These are phyloP conservation scores for Elanus axillaris DNA, from an alignment of 2,113 vertebrate genomes.

Conservation along the genomic window DNA sequence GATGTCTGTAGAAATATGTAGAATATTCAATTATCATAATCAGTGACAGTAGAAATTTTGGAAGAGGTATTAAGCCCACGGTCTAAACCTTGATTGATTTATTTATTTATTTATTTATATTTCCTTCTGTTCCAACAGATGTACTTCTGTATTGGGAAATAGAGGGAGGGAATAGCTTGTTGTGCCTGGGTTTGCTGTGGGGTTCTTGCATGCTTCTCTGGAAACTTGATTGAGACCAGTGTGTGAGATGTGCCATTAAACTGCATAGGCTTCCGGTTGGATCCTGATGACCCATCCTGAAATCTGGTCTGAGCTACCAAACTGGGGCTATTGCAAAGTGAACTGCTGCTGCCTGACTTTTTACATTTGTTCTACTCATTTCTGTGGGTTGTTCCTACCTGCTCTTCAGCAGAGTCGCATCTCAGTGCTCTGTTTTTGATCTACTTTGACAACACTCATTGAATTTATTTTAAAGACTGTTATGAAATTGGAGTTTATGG, in stretches of 20 bases:
- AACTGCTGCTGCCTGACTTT: not conserved
- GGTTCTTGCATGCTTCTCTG: not conserved
- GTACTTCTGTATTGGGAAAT: not conserved
- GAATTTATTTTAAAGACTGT: not conserved
- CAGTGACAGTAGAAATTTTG: not conserved
- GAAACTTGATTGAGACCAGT: not conserved
- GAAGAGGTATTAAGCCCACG: constrained; percentile 2
- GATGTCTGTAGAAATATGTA: constrained; percentile 36
- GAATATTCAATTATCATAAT: constrained; percentile 28
- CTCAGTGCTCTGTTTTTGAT: not conserved
- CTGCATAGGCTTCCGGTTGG: not conserved
- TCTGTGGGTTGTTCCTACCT: not conserved
- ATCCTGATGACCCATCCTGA: not conserved
- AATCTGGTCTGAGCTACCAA: not conserved
- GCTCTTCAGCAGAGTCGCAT: not conserved
- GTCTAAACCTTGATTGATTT: not conserved
- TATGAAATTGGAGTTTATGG: not conserved
- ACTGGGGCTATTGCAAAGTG: not conserved
- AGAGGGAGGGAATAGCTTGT: not conserved
- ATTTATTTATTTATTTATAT: no score
- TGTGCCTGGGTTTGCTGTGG: not conserved
- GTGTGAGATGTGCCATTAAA: not conserved
- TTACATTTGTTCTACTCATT: not conserved
- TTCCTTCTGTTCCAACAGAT: not conserved
- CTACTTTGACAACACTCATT: not conserved